Evolutionary conservation across 2,113 vertebrate species (phyloP).

Genomic region (Dermatemys mawii): DNA sequence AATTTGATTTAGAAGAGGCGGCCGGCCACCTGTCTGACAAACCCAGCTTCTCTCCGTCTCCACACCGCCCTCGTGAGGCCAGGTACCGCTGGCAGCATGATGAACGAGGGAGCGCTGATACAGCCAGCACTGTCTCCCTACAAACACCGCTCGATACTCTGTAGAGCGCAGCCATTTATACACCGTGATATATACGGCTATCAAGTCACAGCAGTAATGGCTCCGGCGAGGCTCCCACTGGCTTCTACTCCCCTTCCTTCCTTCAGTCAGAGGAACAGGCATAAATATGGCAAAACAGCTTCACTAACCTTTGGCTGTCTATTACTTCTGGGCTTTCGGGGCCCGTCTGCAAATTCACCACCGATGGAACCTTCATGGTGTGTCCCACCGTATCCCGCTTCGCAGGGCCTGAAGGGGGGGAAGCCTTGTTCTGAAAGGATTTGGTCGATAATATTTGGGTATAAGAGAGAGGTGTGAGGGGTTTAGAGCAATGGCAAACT

Average conservation of each 20-base stretch:
- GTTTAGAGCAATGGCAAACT: neutral
- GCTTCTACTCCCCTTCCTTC: neutral
- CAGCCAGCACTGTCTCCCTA: neutral
- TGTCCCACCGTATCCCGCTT: accelerated
- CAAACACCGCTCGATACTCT: neutral
- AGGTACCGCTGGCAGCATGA: neutral
- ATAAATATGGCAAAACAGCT: constrained; percentile 46
- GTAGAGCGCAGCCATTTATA: constrained; percentile 18
- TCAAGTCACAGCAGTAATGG: neutral
- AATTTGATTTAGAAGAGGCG: neutral
- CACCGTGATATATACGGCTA: constrained; percentile 36
- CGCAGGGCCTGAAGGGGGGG: accelerated
- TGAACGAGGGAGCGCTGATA: neutral
- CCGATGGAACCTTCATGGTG: accelerated
- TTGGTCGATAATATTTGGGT: neutral
- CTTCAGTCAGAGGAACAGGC: neutral
- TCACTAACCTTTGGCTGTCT: constrained; percentile 15
- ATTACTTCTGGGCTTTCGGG: accelerated
- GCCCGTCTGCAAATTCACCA: neutral
- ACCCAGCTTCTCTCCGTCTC: no score
- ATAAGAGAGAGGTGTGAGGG: neutral
- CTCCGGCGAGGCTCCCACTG: neutral
- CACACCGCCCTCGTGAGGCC: neutral
- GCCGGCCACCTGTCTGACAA: neutral
- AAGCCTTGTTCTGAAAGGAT: accelerated